Percentiles rank a stretch among this genome's conserved stretches.
Conservation (phyloP, 1,140 invertebrate species). For the Bursaphelenchus mucronatus region DNA sequence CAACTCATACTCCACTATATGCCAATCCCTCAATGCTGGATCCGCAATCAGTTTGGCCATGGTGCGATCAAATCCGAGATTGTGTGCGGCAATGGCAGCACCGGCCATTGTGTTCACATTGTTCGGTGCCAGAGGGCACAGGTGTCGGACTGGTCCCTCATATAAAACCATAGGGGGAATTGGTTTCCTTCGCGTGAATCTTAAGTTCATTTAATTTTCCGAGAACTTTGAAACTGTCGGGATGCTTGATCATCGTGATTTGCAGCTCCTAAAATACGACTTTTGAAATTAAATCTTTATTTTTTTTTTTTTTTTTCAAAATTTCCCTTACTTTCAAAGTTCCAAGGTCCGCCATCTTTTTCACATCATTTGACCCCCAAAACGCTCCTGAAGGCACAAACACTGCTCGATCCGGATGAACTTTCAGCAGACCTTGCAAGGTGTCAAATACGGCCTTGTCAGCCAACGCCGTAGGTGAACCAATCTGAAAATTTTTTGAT, state of each 20-base stretch:
- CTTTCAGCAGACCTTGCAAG: conserved; percentile 51
- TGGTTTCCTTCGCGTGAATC: conserved; percentile 59
- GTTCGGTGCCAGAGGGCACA: conserved; percentile 68
- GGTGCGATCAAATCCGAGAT: conserved; percentile 68
- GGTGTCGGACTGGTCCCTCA: conserved; percentile 66
- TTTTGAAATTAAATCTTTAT: too few relatives aligned
- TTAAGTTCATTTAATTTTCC: conserved; percentile 63
- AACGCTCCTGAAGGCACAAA: conserved; percentile 68
- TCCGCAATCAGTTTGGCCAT: conserved; percentile 65
- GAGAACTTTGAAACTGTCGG: conserved; percentile 64
- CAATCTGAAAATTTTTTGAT: conserved; percentile 61
- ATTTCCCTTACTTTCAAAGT: conserved; percentile 63
- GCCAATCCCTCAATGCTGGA: conserved; percentile 65
- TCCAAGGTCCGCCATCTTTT: conserved; percentile 67
- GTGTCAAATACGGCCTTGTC: conserved; percentile 61
- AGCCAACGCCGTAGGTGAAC: conserved; percentile 67
- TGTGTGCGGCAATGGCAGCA: conserved; percentile 67
- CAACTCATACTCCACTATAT: conserved; percentile 67
- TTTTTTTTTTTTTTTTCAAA: neutral
- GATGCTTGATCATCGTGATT: conserved; percentile 69
- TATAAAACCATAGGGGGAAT: conserved; percentile 63
- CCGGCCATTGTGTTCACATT: conserved; percentile 67
- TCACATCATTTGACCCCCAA: conserved; percentile 69
- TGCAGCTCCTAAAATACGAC: conserved; percentile 62
- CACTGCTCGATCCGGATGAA: conserved; percentile 57